Conservation (phyloP, 1,140 invertebrate species). For the Drosophila kepulauana region DNA sequence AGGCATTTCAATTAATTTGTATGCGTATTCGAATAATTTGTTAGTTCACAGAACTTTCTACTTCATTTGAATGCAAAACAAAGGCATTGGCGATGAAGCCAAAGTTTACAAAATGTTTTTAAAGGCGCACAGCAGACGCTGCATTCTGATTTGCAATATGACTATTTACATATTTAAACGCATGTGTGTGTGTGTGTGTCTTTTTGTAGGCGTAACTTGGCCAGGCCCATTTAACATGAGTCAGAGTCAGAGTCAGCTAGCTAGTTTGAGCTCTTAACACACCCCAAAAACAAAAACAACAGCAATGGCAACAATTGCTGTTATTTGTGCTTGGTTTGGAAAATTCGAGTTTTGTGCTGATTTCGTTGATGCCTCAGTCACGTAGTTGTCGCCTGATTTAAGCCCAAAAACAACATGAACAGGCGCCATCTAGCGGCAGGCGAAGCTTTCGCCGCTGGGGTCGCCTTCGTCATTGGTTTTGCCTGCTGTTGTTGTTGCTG, state of each 20-base stretch:
- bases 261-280: slow-evolving; percentile 40
- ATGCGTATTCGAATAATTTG: slow-evolving; percentile 28
- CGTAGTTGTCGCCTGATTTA: slow-evolving; percentile 23
- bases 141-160: slow-evolving; percentile 69
- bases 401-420: neutral
- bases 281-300: slow-evolving; percentile 34
- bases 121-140: slow-evolving; percentile 26
- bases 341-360: slow-evolving; percentile 23
- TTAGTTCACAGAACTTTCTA: slow-evolving; percentile 66
- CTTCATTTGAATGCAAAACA: slow-evolving; percentile 72
- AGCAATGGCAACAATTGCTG: neutral
- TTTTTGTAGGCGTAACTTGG: slow-evolving; percentile 26
- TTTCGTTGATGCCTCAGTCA: slow-evolving; percentile 40
- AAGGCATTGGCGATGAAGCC: slow-evolving; percentile 7
- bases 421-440: slow-evolving; percentile 21
- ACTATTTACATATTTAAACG: slow-evolving; percentile 2
- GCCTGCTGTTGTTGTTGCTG: slow-evolving; percentile 14
- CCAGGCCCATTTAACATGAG: slow-evolving; percentile 35
- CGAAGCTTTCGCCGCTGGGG: slow-evolving; percentile 41
- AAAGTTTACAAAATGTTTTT: neutral
- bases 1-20: slow-evolving; percentile 60
- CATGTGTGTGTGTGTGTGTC: slow-evolving; percentile 5
- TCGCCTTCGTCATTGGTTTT: slow-evolving; percentile 32
- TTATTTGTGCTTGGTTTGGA: slow-evolving; percentile 20
- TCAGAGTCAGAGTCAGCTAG: slow-evolving; percentile 28